These are phyloP conservation scores for Anoplolepis gracilipes DNA, from an alignment of 1,140 invertebrate species.

Conservation along the genomic window DNA sequence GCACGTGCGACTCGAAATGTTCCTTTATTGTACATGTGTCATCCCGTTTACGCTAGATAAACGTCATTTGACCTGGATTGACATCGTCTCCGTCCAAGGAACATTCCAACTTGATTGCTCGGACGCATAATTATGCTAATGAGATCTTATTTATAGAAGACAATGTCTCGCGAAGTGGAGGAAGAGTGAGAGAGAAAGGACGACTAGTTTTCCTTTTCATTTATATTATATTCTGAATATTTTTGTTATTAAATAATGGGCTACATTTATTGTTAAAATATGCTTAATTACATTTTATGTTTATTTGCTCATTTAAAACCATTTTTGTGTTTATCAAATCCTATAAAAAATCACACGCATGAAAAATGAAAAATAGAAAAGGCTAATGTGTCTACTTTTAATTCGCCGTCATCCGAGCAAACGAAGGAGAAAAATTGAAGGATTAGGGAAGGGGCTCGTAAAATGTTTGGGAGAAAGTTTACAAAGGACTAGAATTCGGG, in stretches of 20 bases:
- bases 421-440: slow-evolving; percentile 15
- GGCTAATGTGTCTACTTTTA: background rate
- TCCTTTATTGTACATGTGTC: background rate
- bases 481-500: slow-evolving; percentile 73
- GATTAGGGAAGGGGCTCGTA: background rate
- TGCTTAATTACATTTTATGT: background rate
- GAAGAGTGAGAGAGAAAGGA: background rate
- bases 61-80: slow-evolving; percentile 63
- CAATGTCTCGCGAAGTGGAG: slow-evolving; percentile 40
- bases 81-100: slow-evolving; percentile 49
- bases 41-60: slow-evolving; percentile 39
- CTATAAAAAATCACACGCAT: background rate
- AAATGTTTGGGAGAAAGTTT: slow-evolving; percentile 59
- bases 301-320: background rate
- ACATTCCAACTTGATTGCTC: slow-evolving; percentile 46
- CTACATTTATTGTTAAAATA: background rate
- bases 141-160: slow-evolving; percentile 62
- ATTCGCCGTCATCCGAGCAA: background rate
- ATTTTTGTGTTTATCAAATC: background rate
- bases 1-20: background rate
- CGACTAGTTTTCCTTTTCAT: background rate
- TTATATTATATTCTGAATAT: background rate
- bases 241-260: background rate
- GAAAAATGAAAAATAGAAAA: background rate
- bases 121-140: slow-evolving; percentile 69